Conservation (phyloP, 2,888 invertebrate species). For the Morpho deidamia region DNA sequence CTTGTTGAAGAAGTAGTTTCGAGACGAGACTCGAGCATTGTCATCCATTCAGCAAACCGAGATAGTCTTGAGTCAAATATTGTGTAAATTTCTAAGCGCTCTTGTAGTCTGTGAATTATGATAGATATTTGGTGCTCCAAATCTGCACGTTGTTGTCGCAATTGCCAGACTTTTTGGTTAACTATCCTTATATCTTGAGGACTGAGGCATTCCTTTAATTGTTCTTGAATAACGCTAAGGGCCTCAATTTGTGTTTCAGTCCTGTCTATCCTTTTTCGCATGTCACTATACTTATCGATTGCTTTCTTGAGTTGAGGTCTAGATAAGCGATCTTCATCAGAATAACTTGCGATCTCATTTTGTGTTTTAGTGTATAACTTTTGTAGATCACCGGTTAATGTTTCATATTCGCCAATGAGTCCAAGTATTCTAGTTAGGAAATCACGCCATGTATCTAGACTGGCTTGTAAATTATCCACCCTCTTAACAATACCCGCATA, state of each 20-base stretch:
- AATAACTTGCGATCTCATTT: conserved; percentile 76
- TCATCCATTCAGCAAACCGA: conserved; percentile 84
- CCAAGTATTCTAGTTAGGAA: conserved; percentile 83
- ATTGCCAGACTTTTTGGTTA: conserved; percentile 86
- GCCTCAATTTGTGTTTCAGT: conserved; percentile 82
- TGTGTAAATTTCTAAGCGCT: conserved; percentile 83
- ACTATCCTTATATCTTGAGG: conserved; percentile 90
- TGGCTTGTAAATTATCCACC: conserved; percentile 88
- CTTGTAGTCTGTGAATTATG: conserved; percentile 84
- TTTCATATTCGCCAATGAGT: conserved; percentile 81
- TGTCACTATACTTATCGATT: conserved; percentile 80
- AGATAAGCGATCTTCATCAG: conserved; percentile 76
- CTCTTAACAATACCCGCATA: conserved; percentile 87
- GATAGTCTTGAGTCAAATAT: conserved; percentile 83
- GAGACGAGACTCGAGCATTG: conserved; percentile 82
- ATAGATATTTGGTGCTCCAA: conserved; percentile 87
- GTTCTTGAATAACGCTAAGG: conserved; percentile 86
- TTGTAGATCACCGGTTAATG: conserved; percentile 78
- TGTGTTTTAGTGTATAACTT: conserved; percentile 82
- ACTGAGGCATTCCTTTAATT: conserved; percentile 90
- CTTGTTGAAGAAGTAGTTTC: conserved; percentile 76
- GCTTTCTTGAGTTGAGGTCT: conserved; percentile 81
- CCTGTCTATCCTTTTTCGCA: conserved; percentile 77
- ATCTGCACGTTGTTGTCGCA: conserved; percentile 89
- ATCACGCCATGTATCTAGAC: conserved; percentile 88